A percentile compares a stretch with the other conserved stretches of the same genome.
These are phyloP conservation scores for Fukomys damarensis DNA, from an alignment of 2,113 vertebrate species.

Conservation along the genomic window DNA sequence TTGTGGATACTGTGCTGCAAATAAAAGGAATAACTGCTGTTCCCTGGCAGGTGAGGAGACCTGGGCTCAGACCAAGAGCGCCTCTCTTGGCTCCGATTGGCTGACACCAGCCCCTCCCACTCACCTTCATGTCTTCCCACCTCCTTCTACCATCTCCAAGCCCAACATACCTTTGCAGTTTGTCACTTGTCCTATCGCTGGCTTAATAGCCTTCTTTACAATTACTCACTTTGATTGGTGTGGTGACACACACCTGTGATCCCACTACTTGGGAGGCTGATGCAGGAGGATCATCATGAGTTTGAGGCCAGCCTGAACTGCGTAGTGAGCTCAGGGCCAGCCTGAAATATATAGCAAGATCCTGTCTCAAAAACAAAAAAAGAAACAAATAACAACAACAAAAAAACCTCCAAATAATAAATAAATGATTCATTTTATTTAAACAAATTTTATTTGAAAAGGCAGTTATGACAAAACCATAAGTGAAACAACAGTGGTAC, in stretches of 20 bases:
- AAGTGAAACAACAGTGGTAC: neutral
- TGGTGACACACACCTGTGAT: neutral
- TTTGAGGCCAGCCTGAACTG: neutral
- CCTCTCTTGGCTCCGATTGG: neutral
- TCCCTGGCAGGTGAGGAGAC: neutral
- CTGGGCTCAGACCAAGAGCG: neutral
- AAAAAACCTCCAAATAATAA: neutral
- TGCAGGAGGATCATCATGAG: neutral
- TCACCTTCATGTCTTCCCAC: neutral
- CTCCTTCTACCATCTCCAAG: neutral
- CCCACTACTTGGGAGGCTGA: neutral
- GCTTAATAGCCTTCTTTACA: neutral
- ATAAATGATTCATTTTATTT: neutral
- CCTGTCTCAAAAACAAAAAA: neutral
- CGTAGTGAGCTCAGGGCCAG: neutral
- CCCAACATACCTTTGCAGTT: neutral
- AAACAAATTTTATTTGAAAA: conserved; percentile 44
- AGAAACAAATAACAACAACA: neutral
- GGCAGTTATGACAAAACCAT: neutral
- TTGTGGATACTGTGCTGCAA: neutral
- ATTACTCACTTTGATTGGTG: neutral
- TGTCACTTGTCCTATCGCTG: neutral
- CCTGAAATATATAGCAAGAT: neutral
- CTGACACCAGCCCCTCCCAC: neutral
- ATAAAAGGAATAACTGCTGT: neutral